Base-by-base conservation (phyloP, 2,797 vertebrate genomes). In the Natrix natrix region DNA sequence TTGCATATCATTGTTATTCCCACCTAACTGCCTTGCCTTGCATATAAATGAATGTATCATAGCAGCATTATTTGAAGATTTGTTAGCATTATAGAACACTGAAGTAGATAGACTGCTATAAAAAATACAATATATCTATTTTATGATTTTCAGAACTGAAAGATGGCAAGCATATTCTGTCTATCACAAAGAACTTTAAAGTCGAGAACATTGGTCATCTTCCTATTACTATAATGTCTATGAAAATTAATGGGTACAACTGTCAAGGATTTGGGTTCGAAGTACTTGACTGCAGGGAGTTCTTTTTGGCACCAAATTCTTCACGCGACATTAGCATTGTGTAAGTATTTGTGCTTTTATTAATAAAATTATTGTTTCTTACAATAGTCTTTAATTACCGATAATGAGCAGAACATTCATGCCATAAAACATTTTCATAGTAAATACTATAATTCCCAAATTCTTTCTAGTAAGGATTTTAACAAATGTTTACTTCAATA, bases 251-350 rank as follows among this genome's bases (percentile, higher is more conserved):
- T 95, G 99, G 99, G 2, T 99, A 99, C 95, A 98, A 98, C 94
- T 99, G 99, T 97, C 99, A 99, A 96, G 99, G 99, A 28, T 99
- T 99, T 88, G 99, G 99, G 87, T 99, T 99, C 48, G 99, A 99
- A 98, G 98, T 99, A 66, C 97, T 99, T 90, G 98, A 99, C 93
- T 99, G 99, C 97, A 98, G 95, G 26, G 97, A 98, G 60, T 99
- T 99, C 96, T 98, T 97, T 91, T 96, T 99, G 89, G 98, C 98
- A 94, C 98, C 98, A 96, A 99, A 99, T 97, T 96, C 98, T 10
- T 99, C 99, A 59, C 98, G 98, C 0, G 99, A 99, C 95, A 98
- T 99, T 97, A 99, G 98, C 93, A 99, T 99, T 13, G 98, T 99
- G 99, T 99, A 98, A 98, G 99, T 88, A 87, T 87, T 98, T 74